These are phyloP conservation scores for Melieria omissa DNA, from an alignment of 2,888 invertebrate species.

Conservation along the genomic window DNA sequence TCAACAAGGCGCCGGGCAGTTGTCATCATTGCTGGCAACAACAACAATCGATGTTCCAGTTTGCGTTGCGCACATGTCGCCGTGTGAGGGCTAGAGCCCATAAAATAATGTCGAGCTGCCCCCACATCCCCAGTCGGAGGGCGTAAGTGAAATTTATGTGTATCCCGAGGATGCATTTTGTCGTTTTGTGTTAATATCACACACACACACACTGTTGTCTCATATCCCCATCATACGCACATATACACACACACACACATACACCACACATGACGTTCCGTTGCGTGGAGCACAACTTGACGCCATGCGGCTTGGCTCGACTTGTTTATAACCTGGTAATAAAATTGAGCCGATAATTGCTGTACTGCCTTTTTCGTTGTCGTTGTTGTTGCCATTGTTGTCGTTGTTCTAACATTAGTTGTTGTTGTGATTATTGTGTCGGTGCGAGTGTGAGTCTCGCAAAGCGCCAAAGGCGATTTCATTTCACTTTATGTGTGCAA, in stretches of 20 bases:
- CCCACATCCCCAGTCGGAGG: not conserved
- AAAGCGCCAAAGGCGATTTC: conserved; percentile 11
- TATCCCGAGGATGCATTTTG: conserved; percentile 15
- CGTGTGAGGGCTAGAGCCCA: not conserved
- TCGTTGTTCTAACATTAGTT: not conserved
- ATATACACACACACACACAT: not conserved
- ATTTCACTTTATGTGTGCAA: not conserved
- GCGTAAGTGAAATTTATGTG: conserved; percentile 33
- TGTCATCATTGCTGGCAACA: not conserved
- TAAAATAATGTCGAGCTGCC: not conserved
- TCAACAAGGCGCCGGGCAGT: conserved; percentile 9
- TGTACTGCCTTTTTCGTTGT: conserved; percentile 10
- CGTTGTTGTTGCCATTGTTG: conserved; percentile 12
- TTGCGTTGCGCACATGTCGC: not conserved
- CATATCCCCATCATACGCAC: not conserved
- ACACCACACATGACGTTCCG: not conserved
- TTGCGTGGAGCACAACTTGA: too few relatives aligned
- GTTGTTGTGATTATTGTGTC: not conserved
- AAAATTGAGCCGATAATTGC: conserved; percentile 39
- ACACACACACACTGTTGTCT: not conserved
- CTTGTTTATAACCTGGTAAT: conserved; percentile 31
- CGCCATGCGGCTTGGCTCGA: not conserved
- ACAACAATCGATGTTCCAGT: too few relatives aligned
- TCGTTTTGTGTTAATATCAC: conserved; percentile 21
- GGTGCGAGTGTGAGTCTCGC: not conserved